Evolutionary conservation across 2,888 invertebrate species (phyloP).

Genomic region (Ethmia dodecea): DNA sequence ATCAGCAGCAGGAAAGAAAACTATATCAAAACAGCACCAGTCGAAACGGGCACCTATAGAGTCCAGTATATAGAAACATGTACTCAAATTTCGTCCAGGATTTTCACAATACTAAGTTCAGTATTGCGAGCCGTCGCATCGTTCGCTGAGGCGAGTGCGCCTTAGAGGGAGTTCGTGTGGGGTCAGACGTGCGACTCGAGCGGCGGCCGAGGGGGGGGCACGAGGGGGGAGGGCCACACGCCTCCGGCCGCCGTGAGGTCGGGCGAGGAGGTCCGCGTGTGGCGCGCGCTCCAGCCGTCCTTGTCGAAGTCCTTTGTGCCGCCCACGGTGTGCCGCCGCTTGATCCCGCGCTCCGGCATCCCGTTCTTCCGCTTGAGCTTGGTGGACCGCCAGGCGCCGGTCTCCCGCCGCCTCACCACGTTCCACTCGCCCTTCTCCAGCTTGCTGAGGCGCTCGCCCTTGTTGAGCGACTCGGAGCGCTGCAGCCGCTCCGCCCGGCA

Average conservation of each 20-base stretch:
- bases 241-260: constrained; percentile 63
- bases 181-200: constrained; percentile 53
- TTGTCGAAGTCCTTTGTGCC: constrained; percentile 91
- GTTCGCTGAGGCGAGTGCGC: too few relatives aligned
- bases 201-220: constrained; percentile 49
- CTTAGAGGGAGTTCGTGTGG: constrained; percentile 36
- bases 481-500: constrained; percentile 56
- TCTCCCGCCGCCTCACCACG: constrained; percentile 80
- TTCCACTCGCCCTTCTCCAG: constrained; percentile 85
- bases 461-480: constrained; percentile 43
- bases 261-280: constrained; percentile 78
- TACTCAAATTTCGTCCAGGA: constrained; percentile 1
- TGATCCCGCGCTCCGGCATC: constrained; percentile 89
- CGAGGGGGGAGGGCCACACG: constrained; percentile 46
- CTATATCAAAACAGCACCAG: constrained; percentile 36
- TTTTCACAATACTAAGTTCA: neutral
- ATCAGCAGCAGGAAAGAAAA: constrained; percentile 28
- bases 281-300: constrained; percentile 79
- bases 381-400: constrained; percentile 72
- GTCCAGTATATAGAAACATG: constrained; percentile 17
- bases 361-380: constrained; percentile 87
- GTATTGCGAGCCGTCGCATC: constrained; percentile 1
- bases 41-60: constrained; percentile 29
- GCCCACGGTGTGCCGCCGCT: constrained; percentile 94
- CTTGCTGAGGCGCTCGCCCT: constrained; percentile 69